phyloP scores from a whole-genome alignment of 2,888 invertebrate genomes.

The Macaria notata region DNA sequence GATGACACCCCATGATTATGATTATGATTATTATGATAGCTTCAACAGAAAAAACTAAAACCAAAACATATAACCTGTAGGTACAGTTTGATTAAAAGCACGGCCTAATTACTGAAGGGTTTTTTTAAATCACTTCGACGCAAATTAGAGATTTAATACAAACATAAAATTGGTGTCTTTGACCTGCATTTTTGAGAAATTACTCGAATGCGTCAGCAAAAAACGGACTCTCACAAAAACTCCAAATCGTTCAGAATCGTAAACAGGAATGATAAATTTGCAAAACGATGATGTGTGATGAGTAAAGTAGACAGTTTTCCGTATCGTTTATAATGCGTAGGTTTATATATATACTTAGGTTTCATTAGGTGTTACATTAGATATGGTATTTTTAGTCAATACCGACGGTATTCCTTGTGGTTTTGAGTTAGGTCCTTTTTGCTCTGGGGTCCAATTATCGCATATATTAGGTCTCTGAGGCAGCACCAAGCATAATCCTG shows the following conservation, averaged over 20 bases:
- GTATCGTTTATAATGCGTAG: neutral
- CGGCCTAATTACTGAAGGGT: no score
- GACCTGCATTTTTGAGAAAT: no score
- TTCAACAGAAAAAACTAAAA: no score
- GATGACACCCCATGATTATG: no score
- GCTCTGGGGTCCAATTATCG: slow-evolving; percentile 16
- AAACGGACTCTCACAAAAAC: neutral
- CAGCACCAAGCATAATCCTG: slow-evolving; percentile 29
- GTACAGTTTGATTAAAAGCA: no score
- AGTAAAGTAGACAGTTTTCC: slow-evolving; percentile 8
- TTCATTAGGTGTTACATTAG: neutral
- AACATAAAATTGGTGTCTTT: no score
- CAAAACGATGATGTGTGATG: slow-evolving; percentile 5
- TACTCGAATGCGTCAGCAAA: neutral
- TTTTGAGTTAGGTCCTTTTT: slow-evolving; percentile 25
- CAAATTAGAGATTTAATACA: no score
- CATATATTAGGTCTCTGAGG: slow-evolving; percentile 29
- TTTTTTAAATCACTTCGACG: no score
- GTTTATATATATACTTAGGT: neutral
- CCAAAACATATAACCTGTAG: no score
- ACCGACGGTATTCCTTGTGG: neutral
- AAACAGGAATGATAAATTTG: slow-evolving; percentile 2
- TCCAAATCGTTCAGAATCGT: neutral
- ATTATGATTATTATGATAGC: no score
- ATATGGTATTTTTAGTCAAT: neutral